Evolutionary conservation across 2,888 invertebrate species (phyloP), one percentile per base, ranked within the genome.

Genomic region (Leptinotarsa rubiginosa): DNA sequence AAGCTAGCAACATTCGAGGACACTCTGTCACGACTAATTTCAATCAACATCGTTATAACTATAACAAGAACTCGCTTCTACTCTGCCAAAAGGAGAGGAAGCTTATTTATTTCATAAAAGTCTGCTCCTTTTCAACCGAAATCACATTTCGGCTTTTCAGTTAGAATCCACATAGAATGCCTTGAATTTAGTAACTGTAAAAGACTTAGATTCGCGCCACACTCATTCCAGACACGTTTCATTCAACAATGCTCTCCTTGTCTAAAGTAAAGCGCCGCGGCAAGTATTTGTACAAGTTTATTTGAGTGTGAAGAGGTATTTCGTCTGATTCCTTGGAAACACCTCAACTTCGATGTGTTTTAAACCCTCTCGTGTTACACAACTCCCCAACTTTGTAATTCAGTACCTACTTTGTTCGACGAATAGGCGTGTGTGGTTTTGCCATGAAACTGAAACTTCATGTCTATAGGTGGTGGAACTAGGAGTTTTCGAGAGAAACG

Each of bases 401-500:
- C 68, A 72, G 59, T 64, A 72, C 72, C 67, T 54, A 47, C 59
- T 67, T 72, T 68, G 50, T 62, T 68, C 56, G 68, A 67, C 72
- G 49, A 67, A 72, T 59, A 22, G 49, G 68, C 54, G 41, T 41
- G 31, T 68, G 68, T 54, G 49, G 62, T 62, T 62, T 25, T 31
- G n/a, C 62, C 31, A 25, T 31, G 41, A 41, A 41, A 62, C 31
- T 62, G 62, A 62, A 62, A 62, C 62, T 62, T 31, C n/a, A 41
- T n/a, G 41, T 16, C 41, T 31, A 5, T n/a, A 62, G 31, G 62
- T 62, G 41, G n/a, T 31, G 62, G 7, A 41, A 16, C 41, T 16
- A 41, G 16, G 16, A 41, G 25, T 62, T 41, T 62, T 31, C 7
- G n/a, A 62, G 62, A n/a, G 7, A 15, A 62, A 62, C n/a, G 13